A percentile compares a stretch with the other conserved stretches of the same genome.
Conservation (phyloP, 2,113 vertebrate species). For the Ascaphus truei region DNA sequence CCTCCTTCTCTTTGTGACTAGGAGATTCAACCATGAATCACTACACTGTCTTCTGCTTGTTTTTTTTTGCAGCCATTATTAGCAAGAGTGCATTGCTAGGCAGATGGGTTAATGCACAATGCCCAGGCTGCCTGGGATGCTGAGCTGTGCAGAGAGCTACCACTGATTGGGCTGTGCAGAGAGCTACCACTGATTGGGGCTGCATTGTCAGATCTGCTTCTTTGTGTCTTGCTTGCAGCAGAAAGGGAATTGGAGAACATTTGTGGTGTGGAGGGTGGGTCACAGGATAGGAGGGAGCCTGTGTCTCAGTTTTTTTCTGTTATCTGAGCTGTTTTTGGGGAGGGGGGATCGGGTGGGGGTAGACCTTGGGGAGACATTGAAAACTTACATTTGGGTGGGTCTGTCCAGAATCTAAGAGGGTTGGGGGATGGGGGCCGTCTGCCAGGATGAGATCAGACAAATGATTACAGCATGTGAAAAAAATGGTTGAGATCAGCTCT, state of each 20-base stretch:
- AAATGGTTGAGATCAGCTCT: slow-evolving; percentile 27
- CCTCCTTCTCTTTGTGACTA: background rate
- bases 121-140: background rate
- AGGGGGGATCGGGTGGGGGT: slow-evolving; percentile 19
- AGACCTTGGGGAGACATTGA: slow-evolving; percentile 34
- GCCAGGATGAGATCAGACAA: slow-evolving; percentile 25
- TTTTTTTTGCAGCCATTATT: background rate
- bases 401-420: background rate
- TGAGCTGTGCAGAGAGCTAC: background rate
- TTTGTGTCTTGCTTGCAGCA: slow-evolving; percentile 23
- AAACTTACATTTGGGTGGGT: slow-evolving; percentile 32
- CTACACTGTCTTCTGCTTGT: background rate
- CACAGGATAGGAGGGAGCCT: background rate
- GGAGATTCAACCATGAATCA: background rate
- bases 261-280: slow-evolving; percentile 20
- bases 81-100: background rate
- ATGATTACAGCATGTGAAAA: slow-evolving; percentile 31
- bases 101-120: background rate
- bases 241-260: slow-evolving; percentile 21
- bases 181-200: slow-evolving; percentile 9
- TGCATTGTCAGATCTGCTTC: slow-evolving; percentile 1
- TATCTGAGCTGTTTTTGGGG: slow-evolving; percentile 30
- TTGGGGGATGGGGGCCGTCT: background rate
- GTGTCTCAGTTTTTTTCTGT: background rate
- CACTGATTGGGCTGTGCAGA: slow-evolving; percentile 3